phyloP scores from a whole-genome alignment of 2,888 invertebrate species.

The Ellobium chinense region DNA sequence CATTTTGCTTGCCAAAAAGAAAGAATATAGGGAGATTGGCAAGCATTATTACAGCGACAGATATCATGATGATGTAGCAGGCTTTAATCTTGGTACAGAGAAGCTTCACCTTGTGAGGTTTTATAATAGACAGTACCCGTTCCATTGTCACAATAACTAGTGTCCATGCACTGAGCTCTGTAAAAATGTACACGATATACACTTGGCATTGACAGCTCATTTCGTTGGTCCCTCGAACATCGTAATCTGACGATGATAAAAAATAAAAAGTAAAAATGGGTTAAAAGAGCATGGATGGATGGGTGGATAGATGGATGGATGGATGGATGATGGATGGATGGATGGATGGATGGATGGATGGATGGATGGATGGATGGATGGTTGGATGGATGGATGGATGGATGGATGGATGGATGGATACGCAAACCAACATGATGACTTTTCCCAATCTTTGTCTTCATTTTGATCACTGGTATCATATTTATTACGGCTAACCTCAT shows the following conservation, averaged over 20 bases:
- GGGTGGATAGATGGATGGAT: too few relatives aligned
- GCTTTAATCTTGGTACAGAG: conserved; percentile 24
- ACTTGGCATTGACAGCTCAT: conserved; percentile 20
- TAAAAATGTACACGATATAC: conserved; percentile 29
- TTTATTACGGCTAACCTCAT: too few relatives aligned
- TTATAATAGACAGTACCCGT: conserved; percentile 24
- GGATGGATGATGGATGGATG: too few relatives aligned
- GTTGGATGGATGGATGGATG: too few relatives aligned
- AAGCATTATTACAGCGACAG: background rate
- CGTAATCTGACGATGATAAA: conserved; percentile 25
- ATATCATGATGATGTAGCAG: background rate
- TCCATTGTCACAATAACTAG: conserved; percentile 30
- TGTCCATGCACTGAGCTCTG: conserved; percentile 35
- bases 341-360: too few relatives aligned
- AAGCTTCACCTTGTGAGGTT: conserved; percentile 14
- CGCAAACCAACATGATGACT: background rate
- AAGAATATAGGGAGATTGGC: conserved; percentile 23
- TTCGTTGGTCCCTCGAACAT: conserved; percentile 4
- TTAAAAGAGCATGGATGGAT: too few relatives aligned
- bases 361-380: too few relatives aligned
- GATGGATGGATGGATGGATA: too few relatives aligned
- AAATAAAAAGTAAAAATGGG: too few relatives aligned
- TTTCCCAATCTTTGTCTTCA: background rate
- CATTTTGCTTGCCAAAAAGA: background rate
- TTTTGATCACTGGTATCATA: too few relatives aligned